Percentiles rank a stretch among this genome's conserved stretches.
phyloP scores from a whole-genome alignment of 2,888 invertebrate genomes.

The Cryptophagus acutangulus region DNA sequence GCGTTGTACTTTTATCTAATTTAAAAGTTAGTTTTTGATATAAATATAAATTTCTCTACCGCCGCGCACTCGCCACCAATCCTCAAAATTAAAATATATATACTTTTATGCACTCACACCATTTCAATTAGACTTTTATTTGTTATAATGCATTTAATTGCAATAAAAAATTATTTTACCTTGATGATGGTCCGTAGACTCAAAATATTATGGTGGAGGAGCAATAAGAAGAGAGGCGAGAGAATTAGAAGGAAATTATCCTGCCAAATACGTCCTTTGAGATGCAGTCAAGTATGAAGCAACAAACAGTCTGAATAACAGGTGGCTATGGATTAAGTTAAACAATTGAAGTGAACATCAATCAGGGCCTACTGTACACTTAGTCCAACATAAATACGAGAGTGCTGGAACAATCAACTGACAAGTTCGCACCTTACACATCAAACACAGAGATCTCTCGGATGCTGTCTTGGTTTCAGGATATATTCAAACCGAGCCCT shows the following conservation, averaged over 20 bases:
- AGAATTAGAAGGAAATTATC: constrained; percentile 22
- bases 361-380: constrained; percentile 35
- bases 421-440: constrained; percentile 37
- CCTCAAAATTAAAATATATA: constrained; percentile 1
- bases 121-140: no score
- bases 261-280: constrained; percentile 25
- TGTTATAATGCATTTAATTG: no score
- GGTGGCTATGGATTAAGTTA: constrained; percentile 38
- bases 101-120: neutral
- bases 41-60: constrained; percentile 15
- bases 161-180: no score
- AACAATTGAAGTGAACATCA: constrained; percentile 43
- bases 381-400: constrained; percentile 40
- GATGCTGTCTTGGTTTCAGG: constrained; percentile 4
- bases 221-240: no score
- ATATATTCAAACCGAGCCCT: constrained; percentile 16
- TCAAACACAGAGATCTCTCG: constrained; percentile 36
- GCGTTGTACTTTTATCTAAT: constrained; percentile 45
- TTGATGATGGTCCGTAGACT: no score
- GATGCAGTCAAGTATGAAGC: constrained; percentile 25
- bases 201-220: no score
- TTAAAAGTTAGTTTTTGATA: constrained; percentile 39
- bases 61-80: neutral
- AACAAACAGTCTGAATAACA: constrained; percentile 30
- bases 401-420: constrained; percentile 32